These are phyloP conservation scores for Hydrochoerus hydrochaeris DNA, from an alignment of 2,113 vertebrate species.

Conservation along the genomic window DNA sequence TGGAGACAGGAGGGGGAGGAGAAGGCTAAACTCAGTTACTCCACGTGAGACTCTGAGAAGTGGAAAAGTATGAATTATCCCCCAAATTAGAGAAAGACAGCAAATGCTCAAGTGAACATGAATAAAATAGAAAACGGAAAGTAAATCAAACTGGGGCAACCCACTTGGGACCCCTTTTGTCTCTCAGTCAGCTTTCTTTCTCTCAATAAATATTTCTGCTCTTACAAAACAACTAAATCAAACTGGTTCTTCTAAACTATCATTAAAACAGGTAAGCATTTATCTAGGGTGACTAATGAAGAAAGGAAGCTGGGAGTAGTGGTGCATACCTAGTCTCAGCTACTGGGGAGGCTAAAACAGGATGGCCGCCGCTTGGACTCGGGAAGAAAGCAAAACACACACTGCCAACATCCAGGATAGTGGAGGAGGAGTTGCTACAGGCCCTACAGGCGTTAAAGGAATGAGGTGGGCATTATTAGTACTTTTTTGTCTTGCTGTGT, in stretches of 20 bases:
- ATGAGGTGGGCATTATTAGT: neutral
- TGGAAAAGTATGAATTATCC: conserved; percentile 22
- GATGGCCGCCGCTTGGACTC: neutral
- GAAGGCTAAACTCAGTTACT: neutral
- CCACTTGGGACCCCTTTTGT: too few species aligned
- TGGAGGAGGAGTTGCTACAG: neutral
- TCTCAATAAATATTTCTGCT: neutral
- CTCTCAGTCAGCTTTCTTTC: too few species aligned
- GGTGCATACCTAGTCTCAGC: neutral
- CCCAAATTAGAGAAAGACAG: neutral
- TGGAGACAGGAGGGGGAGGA: neutral
- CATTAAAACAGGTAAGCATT: neutral
- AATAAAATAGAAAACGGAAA: neutral
- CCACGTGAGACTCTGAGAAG: neutral
- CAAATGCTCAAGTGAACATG: neutral
- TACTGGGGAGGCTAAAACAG: neutral
- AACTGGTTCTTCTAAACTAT: neutral
- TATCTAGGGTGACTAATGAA: neutral
- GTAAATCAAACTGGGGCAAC: neutral
- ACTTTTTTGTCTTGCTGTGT: neutral
- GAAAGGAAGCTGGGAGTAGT: neutral
- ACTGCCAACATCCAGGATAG: neutral
- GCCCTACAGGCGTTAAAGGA: neutral
- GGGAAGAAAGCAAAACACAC: neutral
- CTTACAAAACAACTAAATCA: too few species aligned